Evolutionary conservation across 1,140 invertebrate genomes (phyloP).

Genomic region (Heterodera schachtii): DNA sequence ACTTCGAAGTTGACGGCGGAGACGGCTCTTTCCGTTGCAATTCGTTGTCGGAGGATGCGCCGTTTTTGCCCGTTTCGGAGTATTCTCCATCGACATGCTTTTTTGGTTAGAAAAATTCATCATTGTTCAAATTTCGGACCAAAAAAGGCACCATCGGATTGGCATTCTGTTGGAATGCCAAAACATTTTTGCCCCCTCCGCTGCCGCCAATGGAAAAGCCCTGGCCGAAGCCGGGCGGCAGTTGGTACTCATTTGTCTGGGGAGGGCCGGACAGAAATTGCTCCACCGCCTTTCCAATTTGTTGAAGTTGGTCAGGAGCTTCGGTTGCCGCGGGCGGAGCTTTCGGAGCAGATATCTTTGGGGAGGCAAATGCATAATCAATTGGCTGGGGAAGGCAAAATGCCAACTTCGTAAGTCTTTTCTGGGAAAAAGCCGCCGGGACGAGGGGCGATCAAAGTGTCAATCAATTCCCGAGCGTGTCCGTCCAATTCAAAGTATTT

Average conservation of each 20-base stretch:
- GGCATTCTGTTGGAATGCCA: slow-evolving; percentile 47
- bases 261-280: slow-evolving; percentile 64
- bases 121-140: neutral
- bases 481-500: slow-evolving; percentile 65
- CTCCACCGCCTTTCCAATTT: slow-evolving; percentile 57
- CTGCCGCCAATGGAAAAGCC: slow-evolving; percentile 56
- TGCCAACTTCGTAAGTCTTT: slow-evolving; percentile 61
- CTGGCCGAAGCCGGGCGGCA: slow-evolving; percentile 63
- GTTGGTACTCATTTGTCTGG: slow-evolving; percentile 43
- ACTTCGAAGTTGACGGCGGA: slow-evolving; percentile 30
- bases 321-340: slow-evolving; percentile 18
- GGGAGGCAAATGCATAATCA: neutral
- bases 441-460: slow-evolving; percentile 60
- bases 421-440: slow-evolving; percentile 65
- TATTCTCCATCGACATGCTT: neutral
- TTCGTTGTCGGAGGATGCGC: neutral
- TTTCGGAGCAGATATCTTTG: slow-evolving; percentile 18
- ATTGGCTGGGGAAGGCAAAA: neutral
- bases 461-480: slow-evolving; percentile 62
- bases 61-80: neutral
- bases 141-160: slow-evolving; percentile 39
- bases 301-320: slow-evolving; percentile 44
- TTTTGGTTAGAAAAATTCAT: slow-evolving; percentile 30
- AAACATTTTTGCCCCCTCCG: slow-evolving; percentile 46
- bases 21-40: slow-evolving; percentile 37